Conservation (phyloP, 2,797 vertebrate genomes). For the Phylloscopus collybita region DNA sequence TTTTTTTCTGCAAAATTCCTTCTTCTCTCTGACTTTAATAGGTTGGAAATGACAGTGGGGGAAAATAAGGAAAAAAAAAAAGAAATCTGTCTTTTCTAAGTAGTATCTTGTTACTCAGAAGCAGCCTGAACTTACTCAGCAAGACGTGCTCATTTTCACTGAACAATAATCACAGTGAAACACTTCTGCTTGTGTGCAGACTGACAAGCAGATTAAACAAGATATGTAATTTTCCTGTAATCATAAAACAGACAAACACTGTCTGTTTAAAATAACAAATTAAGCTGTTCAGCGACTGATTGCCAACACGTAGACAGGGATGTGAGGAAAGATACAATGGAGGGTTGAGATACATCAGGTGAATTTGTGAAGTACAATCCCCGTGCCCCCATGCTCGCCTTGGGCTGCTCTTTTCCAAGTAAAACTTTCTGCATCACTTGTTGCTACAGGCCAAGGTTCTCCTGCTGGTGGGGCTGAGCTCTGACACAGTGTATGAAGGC, state of each 20-base stretch:
- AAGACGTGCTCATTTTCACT: neutral
- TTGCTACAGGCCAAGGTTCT: neutral
- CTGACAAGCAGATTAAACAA: constrained; percentile 10
- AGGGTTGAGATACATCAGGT: neutral
- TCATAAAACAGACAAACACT: neutral
- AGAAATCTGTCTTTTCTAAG: neutral
- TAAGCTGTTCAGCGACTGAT: neutral
- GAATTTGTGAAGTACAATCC: neutral
- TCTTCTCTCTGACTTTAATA: neutral
- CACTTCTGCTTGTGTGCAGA: neutral
- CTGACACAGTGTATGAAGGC: fast-evolving
- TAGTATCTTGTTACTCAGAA: neutral
- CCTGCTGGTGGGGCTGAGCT: neutral
- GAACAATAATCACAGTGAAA: neutral
- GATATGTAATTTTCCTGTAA: constrained; percentile 9
- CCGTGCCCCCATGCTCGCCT: fast-evolving
- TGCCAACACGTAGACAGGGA: neutral
- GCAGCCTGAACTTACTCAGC: neutral
- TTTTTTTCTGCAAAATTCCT: neutral
- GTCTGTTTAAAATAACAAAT: neutral
- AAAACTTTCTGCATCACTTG: neutral
- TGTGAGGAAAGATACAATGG: neutral
- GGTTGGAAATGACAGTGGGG: neutral
- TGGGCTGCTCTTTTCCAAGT: neutral
- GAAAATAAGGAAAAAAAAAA: fast-evolving